Percentiles rank a stretch among this genome's conserved stretches.
Conservation (phyloP, 2,888 invertebrate species). For the Melinaea menophilus region DNA sequence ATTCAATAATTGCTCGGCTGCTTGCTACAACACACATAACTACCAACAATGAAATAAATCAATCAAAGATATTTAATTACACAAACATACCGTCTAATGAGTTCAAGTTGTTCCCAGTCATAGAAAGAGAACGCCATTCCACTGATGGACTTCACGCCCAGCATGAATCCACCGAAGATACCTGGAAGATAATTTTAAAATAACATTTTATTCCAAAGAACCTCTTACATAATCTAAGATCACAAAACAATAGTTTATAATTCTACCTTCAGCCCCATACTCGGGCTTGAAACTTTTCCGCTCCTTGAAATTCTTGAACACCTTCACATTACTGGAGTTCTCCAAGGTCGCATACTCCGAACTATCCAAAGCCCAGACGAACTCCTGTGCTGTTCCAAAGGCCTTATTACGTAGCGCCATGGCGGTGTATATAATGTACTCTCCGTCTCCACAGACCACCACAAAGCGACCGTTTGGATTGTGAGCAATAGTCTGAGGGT, state of each 20-base stretch:
- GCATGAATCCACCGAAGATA: constrained; percentile 93
- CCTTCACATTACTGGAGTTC: constrained; percentile 91
- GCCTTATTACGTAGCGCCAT: constrained; percentile 99
- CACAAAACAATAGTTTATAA: neutral
- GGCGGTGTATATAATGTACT: constrained; percentile 99
- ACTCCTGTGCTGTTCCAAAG: constrained; percentile 98
- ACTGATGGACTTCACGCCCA: constrained; percentile 94
- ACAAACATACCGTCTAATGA: constrained; percentile 81
- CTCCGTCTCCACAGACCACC: constrained; percentile 99
- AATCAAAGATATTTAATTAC: no score
- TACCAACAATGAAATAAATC: no score
- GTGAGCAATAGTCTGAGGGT: constrained; percentile 98
- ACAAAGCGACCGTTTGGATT: constrained; percentile 96
- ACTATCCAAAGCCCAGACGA: constrained; percentile 98
- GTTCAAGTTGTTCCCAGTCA: constrained; percentile 96
- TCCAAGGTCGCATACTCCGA: constrained; percentile 95
- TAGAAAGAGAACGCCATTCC: constrained; percentile 97
- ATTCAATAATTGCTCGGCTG: no score
- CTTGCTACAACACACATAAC: no score
- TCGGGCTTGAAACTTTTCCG: constrained; percentile 97
- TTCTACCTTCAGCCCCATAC: constrained; percentile 92
- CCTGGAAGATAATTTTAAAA: constrained; percentile 65
- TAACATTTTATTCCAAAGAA: neutral
- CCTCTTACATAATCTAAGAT: neutral
- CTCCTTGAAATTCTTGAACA: constrained; percentile 99